phyloP scores from a whole-genome alignment of 1,140 invertebrate genomes.

The Zaprionus camerounensis region DNA sequence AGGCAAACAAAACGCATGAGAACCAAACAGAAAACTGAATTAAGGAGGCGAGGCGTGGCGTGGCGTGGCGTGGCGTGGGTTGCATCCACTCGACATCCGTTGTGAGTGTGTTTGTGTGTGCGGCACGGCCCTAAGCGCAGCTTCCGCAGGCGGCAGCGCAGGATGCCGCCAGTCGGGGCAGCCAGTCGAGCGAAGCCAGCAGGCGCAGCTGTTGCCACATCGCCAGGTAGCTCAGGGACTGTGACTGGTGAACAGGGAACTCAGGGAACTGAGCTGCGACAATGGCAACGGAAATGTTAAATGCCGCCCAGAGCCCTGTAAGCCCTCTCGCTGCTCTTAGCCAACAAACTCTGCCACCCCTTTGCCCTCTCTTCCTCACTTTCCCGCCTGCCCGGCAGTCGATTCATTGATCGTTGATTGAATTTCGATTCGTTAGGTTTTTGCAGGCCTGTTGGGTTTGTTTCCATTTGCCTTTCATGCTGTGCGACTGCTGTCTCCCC shows the following conservation, averaged over 20 bases:
- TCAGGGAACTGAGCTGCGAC: conserved; percentile 36
- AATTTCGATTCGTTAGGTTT: conserved; percentile 72
- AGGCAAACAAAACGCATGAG: conserved; percentile 42
- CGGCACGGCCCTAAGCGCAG: conserved; percentile 48
- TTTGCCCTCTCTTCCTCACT: neutral
- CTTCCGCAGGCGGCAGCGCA: conserved; percentile 59
- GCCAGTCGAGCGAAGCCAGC: conserved; percentile 15
- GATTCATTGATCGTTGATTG: conserved; percentile 81
- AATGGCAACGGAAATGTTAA: conserved; percentile 78
- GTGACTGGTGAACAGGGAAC: neutral
- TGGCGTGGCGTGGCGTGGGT: conserved; percentile 27
- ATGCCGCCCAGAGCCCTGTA: conserved; percentile 63
- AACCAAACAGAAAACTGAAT: conserved; percentile 71
- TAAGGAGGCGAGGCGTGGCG: conserved; percentile 37
- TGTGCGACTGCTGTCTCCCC: conserved; percentile 33
- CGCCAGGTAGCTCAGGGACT: conserved; percentile 36
- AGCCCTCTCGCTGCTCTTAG: neutral
- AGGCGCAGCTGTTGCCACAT: conserved; percentile 41
- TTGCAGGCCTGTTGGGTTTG: conserved; percentile 42
- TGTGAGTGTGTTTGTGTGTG: conserved; percentile 20
- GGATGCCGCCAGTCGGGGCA: conserved; percentile 32
- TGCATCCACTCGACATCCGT: conserved; percentile 60
- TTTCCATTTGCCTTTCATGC: conserved; percentile 44
- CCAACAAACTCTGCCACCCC: neutral
- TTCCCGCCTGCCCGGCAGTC: neutral